Conservation (phyloP, 2,113 vertebrate species). For the Cynoglossus semilaevis region DNA sequence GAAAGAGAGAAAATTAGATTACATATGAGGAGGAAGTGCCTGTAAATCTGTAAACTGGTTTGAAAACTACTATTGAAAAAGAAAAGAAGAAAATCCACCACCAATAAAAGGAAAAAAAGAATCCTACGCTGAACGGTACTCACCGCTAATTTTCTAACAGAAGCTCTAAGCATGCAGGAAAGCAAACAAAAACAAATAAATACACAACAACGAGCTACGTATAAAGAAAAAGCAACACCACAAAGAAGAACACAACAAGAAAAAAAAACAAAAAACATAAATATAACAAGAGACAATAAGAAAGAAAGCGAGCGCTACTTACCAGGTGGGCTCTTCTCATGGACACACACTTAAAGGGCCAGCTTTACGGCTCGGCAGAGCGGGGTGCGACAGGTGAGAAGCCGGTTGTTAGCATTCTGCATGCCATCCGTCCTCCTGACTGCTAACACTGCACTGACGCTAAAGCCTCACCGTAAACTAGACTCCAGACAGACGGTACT, state of each 20-base stretch:
- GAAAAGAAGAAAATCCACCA: constrained; percentile 28
- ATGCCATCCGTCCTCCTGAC: constrained; percentile 79
- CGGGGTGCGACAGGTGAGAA: constrained; percentile 90
- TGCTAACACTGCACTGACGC: constrained; percentile 31
- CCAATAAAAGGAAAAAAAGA: constrained; percentile 2
- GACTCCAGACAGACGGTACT: not conserved
- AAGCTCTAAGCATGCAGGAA: constrained; percentile 70
- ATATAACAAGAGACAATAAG: constrained; percentile 55
- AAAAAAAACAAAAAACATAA: constrained; percentile 16
- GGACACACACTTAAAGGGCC: constrained; percentile 80
- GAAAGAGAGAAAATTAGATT: constrained; percentile 31
- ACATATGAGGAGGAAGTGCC: too few relatives aligned
- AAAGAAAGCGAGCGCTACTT: constrained; percentile 85
- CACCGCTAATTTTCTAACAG: constrained; percentile 43
- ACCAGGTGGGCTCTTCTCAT: constrained; percentile 80
- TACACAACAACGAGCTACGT: constrained; percentile 7
- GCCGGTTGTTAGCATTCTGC: constrained; percentile 95
- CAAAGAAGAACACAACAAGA: constrained; percentile 1
- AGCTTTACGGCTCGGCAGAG: constrained; percentile 83
- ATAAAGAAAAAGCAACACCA: constrained; percentile 5
- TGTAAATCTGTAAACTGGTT: too few relatives aligned
- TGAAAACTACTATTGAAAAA: not conserved
- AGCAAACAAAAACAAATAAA: constrained; percentile 46
- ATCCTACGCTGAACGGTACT: constrained; percentile 10
- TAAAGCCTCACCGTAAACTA: not conserved